phyloP scores from a whole-genome alignment of 2,888 invertebrate species.

The Brachylomia viminalis region DNA sequence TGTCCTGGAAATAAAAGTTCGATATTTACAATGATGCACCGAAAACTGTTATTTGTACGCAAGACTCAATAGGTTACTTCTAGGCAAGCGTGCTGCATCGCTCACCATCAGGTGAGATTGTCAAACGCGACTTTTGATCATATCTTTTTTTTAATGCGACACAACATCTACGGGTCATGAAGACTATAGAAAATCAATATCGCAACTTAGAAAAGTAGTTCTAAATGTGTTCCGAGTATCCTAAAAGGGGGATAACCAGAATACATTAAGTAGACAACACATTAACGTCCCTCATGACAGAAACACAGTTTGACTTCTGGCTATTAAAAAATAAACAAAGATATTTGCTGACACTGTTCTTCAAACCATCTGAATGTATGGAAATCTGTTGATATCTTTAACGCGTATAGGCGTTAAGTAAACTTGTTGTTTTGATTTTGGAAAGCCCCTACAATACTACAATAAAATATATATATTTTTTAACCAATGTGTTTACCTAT shows the following conservation, averaged over 20 bases:
- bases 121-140: too few species aligned
- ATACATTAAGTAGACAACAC: too few species aligned
- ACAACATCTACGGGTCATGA: background rate
- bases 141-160: too few species aligned
- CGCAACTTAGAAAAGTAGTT: background rate
- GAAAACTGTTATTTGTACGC: background rate
- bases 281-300: too few species aligned
- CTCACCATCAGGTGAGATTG: too few species aligned
- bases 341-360: background rate
- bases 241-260: background rate
- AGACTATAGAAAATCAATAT: background rate
- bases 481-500: too few species aligned
- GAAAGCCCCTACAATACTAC: background rate
- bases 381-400: background rate
- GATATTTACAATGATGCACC: background rate
- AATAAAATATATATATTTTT: too few species aligned
- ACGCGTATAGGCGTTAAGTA: background rate
- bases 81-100: too few species aligned
- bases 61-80: too few species aligned
- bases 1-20: slow-evolving; percentile 82
- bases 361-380: background rate
- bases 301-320: background rate
- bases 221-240: background rate
- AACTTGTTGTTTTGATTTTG: background rate
- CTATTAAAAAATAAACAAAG: background rate